Evolutionary conservation across 2,113 vertebrate genomes (phyloP).

Genomic region (Xerus inauris): DNA sequence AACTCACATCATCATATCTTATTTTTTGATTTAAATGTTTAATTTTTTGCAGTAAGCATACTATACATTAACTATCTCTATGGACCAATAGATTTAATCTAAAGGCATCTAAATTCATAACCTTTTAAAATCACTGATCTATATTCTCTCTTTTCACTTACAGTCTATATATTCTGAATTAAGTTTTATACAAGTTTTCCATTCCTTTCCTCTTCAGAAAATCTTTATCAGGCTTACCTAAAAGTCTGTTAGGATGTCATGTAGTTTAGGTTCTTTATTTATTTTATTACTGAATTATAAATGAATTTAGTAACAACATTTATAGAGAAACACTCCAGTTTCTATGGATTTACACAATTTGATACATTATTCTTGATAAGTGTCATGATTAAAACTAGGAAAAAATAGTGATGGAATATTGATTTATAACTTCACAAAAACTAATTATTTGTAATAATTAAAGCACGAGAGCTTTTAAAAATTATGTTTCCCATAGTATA

Average conservation of each 20-base stretch:
- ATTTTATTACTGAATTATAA: no score
- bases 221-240: constrained; percentile 28
- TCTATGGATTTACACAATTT: constrained; percentile 11
- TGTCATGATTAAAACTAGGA: background rate
- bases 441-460: constrained; percentile 49
- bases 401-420: constrained; percentile 14
- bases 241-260: constrained; percentile 8
- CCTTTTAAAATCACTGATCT: constrained; percentile 18
- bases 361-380: constrained; percentile 16
- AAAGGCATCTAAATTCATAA: constrained; percentile 1
- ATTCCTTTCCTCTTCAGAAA: constrained; percentile 12
- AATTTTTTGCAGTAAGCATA: constrained; percentile 38
- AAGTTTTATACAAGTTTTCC: constrained; percentile 38
- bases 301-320: constrained; percentile 13
- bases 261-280: constrained; percentile 33
- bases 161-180: constrained; percentile 10
- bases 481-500: constrained; percentile 31
- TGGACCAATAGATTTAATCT: constrained; percentile 16
- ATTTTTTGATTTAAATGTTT: constrained; percentile 34
- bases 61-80: background rate
- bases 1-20: constrained; percentile 23
- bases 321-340: constrained; percentile 26
- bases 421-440: constrained; percentile 52
- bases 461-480: constrained; percentile 27
- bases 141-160: background rate